phyloP scores from a whole-genome alignment of 1,140 invertebrate genomes.

The Heliconius nattereri region DNA sequence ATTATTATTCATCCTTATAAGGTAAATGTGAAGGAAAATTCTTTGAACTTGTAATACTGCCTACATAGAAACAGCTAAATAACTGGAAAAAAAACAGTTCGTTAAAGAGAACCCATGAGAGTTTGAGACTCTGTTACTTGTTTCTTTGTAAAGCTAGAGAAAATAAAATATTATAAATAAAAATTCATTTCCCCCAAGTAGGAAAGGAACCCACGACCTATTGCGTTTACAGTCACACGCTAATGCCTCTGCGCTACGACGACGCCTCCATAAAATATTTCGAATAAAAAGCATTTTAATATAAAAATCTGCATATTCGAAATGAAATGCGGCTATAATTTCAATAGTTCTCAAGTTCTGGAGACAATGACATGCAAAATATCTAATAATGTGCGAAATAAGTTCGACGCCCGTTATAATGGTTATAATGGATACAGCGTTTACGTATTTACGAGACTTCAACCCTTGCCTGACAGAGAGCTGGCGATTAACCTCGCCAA shows the following conservation, averaged over 20 bases:
- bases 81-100: too few relatives aligned
- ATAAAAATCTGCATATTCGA: slow-evolving; percentile 15
- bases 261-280: background rate
- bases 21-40: too few relatives aligned
- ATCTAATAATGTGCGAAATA: slow-evolving; percentile 44
- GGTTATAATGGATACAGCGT: slow-evolving; percentile 41
- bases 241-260: background rate
- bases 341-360: slow-evolving; percentile 14
- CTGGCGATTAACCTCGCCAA: slow-evolving; percentile 40
- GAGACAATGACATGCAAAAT: slow-evolving; percentile 30
- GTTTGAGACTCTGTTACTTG: too few relatives aligned
- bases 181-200: too few relatives aligned
- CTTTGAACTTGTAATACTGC: too few relatives aligned
- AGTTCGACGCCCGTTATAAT: slow-evolving; percentile 44
- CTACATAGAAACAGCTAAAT: too few relatives aligned
- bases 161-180: too few relatives aligned
- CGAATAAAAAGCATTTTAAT: background rate
- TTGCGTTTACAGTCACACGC: too few relatives aligned
- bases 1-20: background rate
- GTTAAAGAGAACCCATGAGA: too few relatives aligned
- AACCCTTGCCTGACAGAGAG: slow-evolving; percentile 39
- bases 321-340: slow-evolving; percentile 12
- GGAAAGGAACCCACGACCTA: too few relatives aligned
- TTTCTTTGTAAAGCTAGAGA: too few relatives aligned
- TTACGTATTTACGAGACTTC: slow-evolving; percentile 35